Evolutionary conservation across 2,888 invertebrate genomes (phyloP).

Genomic region (Nebria salina): DNA sequence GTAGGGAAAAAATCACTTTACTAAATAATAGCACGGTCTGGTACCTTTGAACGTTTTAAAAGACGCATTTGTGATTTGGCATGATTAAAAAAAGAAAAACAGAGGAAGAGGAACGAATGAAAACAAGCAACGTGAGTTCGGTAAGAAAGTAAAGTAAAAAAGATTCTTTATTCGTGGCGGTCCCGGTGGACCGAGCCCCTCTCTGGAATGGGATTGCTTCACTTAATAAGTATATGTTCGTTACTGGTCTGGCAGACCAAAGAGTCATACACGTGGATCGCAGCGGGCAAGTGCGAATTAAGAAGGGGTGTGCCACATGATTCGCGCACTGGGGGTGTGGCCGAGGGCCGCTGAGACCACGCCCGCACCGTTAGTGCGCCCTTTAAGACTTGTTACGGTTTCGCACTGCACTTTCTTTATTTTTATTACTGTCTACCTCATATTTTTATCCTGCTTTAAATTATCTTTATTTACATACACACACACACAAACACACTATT

Average conservation of each 20-base stretch:
- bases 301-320: slow-evolving; percentile 60
- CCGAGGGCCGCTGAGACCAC: slow-evolving; percentile 54
- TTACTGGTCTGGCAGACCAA: slow-evolving; percentile 13
- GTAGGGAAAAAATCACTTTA: slow-evolving; percentile 41
- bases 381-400: slow-evolving; percentile 23
- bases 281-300: slow-evolving; percentile 58
- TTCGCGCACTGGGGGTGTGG: slow-evolving; percentile 52
- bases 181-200: slow-evolving; percentile 53
- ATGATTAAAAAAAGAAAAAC: slow-evolving; percentile 60
- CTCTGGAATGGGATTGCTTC: not conserved
- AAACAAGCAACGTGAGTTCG: slow-evolving; percentile 48
- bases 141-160: slow-evolving; percentile 54
- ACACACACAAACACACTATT: not conserved
- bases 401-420: slow-evolving; percentile 5
- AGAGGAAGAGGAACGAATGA: slow-evolving; percentile 32
- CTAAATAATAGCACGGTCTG: slow-evolving; percentile 43
- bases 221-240: slow-evolving; percentile 32
- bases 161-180: slow-evolving; percentile 60
- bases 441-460: not conserved
- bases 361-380: slow-evolving; percentile 53
- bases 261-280: slow-evolving; percentile 19
- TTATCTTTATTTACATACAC: not conserved
- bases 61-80: slow-evolving; percentile 58
- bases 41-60: slow-evolving; percentile 35
- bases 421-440: not conserved